Conservation (phyloP, 2,797 vertebrate species). For the Acanthurus lineatus region DNA sequence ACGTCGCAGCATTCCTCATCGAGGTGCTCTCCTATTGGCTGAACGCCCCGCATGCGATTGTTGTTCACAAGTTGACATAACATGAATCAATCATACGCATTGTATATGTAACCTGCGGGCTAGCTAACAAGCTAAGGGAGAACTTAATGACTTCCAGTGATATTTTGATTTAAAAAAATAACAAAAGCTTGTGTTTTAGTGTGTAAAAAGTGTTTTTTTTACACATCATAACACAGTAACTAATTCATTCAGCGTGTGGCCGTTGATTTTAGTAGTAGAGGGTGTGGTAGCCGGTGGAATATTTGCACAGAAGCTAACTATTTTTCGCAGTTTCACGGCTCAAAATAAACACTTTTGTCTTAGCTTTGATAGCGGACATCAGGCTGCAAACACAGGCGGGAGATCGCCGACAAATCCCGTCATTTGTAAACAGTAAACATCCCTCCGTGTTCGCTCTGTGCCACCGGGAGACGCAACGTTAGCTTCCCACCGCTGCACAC, state of each 20-base stretch:
- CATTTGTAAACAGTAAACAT: conserved; percentile 46
- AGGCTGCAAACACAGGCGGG: not conserved
- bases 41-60: conserved; percentile 41
- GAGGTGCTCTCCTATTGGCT: conserved; percentile 74
- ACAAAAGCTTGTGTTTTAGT: fast-evolving
- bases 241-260: conserved; percentile 7
- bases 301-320: not conserved
- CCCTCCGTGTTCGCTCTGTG: not conserved
- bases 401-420: not conserved
- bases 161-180: not conserved
- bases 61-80: conserved; percentile 72
- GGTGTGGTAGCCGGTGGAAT: conserved; percentile 50
- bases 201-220: not conserved
- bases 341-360: too few relatives aligned
- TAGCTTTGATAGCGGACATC: not conserved
- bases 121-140: not conserved
- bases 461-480: conserved; percentile 9
- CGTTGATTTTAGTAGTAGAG: conserved; percentile 20
- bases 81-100: not conserved
- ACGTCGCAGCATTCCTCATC: conserved; percentile 15
- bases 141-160: fast-evolving
- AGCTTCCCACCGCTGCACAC: not conserved
- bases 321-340: fast-evolving
- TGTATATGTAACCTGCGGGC: not conserved
- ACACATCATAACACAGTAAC: not conserved